phyloP scores from a whole-genome alignment of 2,888 invertebrate genomes.

The Cheilosia urbana region DNA sequence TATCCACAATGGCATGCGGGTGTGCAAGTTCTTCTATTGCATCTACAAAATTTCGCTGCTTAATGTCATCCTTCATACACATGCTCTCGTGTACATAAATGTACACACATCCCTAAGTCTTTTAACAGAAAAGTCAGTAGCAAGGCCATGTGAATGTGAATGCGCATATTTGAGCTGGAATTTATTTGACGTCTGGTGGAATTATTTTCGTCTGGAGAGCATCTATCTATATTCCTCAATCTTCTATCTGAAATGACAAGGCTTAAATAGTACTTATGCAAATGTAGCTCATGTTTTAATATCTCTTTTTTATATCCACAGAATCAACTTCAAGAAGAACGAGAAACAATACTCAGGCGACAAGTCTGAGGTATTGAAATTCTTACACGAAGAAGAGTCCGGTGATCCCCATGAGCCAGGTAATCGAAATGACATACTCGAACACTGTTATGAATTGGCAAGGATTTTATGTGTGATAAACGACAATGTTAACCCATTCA shows the following conservation, averaged over 20 bases:
- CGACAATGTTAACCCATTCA: conserved; percentile 80
- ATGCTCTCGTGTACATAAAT: too few species aligned
- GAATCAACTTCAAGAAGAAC: conserved; percentile 98
- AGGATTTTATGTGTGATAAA: conserved; percentile 80
- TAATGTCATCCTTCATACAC: too few species aligned
- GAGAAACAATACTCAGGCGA: conserved; percentile 94
- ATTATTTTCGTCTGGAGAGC: neutral
- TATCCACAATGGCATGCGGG: too few species aligned
- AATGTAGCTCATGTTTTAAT: neutral
- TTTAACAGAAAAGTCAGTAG: too few species aligned
- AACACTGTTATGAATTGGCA: conserved; percentile 80
- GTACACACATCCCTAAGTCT: too few species aligned
- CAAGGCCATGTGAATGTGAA: too few species aligned
- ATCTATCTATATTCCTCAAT: neutral
- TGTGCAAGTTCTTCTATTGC: too few species aligned
- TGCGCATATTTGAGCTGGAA: conserved; percentile 4
- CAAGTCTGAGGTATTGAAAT: conserved; percentile 95
- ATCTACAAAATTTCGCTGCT: too few species aligned
- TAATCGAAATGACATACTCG: conserved; percentile 82
- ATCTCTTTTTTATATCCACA: conserved; percentile 81
- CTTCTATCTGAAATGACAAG: neutral
- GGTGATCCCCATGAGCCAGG: conserved; percentile 90
- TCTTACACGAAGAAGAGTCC: conserved; percentile 94
- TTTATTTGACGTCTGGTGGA: neutral
- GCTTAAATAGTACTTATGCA: too few species aligned